A percentile compares a stretch with the other conserved stretches of the same genome.
These are phyloP conservation scores for Falco berigora DNA, from an alignment of 2,797 vertebrate genomes.

Conservation along the genomic window DNA sequence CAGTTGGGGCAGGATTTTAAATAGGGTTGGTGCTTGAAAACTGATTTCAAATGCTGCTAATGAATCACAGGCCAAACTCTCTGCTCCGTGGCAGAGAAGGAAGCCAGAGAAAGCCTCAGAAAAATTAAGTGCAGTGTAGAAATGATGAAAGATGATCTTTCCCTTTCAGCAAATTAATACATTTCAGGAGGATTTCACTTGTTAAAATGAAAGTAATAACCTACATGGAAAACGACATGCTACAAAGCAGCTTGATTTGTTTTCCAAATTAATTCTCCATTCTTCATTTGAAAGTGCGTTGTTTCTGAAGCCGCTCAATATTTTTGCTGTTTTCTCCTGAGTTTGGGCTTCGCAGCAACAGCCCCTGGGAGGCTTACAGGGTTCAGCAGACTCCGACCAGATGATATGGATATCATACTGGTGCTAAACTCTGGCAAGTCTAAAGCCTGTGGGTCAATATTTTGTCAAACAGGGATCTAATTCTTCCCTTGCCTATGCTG, in stretches of 20 bases:
- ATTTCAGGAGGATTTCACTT: conserved; percentile 40
- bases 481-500: neutral
- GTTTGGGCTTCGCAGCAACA: neutral
- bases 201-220: conserved; percentile 47
- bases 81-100: neutral
- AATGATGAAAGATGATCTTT: conserved; percentile 33
- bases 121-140: neutral
- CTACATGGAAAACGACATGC: neutral
- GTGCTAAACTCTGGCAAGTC: conserved; percentile 1
- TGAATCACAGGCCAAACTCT: neutral
- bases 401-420: neutral
- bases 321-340: neutral
- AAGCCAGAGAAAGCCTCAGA: neutral
- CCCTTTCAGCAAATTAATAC: conserved; percentile 46
- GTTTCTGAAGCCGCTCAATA: neutral
- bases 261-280: conserved; percentile 33
- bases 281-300: neutral
- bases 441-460: neutral
- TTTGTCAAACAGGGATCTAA: neutral
- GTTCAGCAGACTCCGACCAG: neutral
- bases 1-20: neutral
- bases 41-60: neutral
- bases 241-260: conserved; percentile 31
- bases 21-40: neutral
- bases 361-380: neutral